Evolutionary conservation across 2,888 invertebrate genomes (phyloP), one percentile per base, ranked within the genome.

Genomic region (Hirudinaria manillensis): DNA sequence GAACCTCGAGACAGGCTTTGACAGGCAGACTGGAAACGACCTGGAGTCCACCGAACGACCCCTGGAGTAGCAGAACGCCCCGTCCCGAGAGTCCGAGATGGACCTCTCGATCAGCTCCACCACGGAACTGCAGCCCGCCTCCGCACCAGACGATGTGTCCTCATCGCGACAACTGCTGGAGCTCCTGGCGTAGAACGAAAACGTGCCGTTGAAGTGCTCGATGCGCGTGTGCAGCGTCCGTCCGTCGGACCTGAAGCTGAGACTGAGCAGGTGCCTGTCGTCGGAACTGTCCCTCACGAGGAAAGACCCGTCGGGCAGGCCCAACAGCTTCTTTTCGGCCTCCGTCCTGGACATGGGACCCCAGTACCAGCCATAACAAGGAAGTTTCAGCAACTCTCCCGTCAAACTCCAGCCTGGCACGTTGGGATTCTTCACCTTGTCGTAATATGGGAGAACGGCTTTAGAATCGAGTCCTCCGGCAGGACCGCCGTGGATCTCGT

Each of bases 291-390:
- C 93, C 24, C 98, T 91, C 55, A 99, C 96, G 80, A 98, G 88
- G 86, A 97, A 99, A 70, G 97, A 94, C 29, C 98, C 98, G 87
- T 98, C 97, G 67, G 92, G 91, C 38, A 92, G 91, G 81, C 95
- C 93, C 81, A 91, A 89, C 81, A 97, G 87, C 84, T 93, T 92
- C 83, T 93, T 93, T 84, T 93, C 93, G 0, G 94, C 95, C 84
- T 94, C 94, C 84, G 95, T 95, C 76, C 93, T 75, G 19, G 77
- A 78, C 6, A 79, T 77, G 0, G 79, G 79, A 21, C 79, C 79
- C 79, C 79, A 79, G 74, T 79, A 79, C 79, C 79, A 79, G 6
- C 85, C 84, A 81, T 83, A 83, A 73, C 82, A 84, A 51, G 85
- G 83, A 73, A 87, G 80, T 79, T 85, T 83, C 77, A 85, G 85